Percentiles rank a stretch among this genome's conserved stretches.
Evolutionary conservation across 2,797 vertebrate species (phyloP).

Genomic region (Channallabes apus): DNA sequence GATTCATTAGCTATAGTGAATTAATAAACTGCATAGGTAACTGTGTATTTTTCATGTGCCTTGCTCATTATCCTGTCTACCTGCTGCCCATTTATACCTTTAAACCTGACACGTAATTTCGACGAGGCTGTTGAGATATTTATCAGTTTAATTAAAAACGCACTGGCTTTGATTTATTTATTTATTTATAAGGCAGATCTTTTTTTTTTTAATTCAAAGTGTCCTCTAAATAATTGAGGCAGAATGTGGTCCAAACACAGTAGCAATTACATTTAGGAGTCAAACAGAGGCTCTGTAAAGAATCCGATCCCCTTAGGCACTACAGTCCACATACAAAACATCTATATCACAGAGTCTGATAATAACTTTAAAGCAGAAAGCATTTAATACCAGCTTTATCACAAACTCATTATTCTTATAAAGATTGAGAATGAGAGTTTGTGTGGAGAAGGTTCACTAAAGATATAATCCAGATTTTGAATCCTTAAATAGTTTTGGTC

Average conservation of each 20-base stretch:
- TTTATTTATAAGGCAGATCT: neutral
- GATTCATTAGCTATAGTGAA: slow-evolving; percentile 9
- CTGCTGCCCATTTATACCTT: slow-evolving; percentile 12
- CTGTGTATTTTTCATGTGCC: slow-evolving; percentile 15
- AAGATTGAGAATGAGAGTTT: too few relatives aligned
- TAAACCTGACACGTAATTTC: slow-evolving; percentile 16
- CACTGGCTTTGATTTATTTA: neutral
- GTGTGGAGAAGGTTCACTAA: neutral
- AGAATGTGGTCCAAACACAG: neutral
- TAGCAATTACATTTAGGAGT: neutral
- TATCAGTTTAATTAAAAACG: slow-evolving; percentile 35
- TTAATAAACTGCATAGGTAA: neutral
- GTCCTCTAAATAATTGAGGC: slow-evolving; percentile 1
- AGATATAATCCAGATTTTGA: too few relatives aligned
- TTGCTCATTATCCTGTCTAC: slow-evolving; percentile 31
- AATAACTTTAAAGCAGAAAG: neutral
- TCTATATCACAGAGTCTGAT: neutral
- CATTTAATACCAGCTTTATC: neutral
- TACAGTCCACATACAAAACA: neutral
- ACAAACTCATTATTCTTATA: neutral
- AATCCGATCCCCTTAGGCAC: neutral
- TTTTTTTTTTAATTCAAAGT: neutral
- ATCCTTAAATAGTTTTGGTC: too few relatives aligned
- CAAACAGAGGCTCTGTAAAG: neutral
- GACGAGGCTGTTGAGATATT: slow-evolving; percentile 15